Percentiles rank a stretch among this genome's conserved stretches.
phyloP scores from a whole-genome alignment of 2,888 invertebrate genomes.

The Eupithecia subumbrata region DNA sequence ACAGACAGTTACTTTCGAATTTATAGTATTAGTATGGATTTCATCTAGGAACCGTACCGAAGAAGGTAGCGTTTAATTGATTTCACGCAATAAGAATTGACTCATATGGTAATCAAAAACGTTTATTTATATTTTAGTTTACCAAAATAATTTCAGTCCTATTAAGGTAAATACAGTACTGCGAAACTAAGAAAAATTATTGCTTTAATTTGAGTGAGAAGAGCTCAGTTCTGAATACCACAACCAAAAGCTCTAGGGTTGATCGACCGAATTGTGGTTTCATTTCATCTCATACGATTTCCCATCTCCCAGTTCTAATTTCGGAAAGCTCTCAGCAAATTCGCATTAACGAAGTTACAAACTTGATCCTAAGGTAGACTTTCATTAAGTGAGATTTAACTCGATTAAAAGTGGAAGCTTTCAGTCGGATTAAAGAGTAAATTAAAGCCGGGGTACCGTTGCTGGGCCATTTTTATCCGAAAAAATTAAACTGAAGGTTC shows the following conservation, averaged over 20 bases:
- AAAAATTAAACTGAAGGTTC: not conserved
- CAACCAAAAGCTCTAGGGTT: not conserved
- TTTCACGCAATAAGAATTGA: too few species aligned
- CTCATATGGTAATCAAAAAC: too few species aligned
- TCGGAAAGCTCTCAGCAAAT: constrained; percentile 26
- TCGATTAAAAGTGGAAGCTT: constrained; percentile 50
- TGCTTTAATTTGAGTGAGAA: too few species aligned
- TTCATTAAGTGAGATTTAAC: constrained; percentile 47
- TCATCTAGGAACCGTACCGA: too few species aligned
- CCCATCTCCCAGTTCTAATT: constrained; percentile 24
- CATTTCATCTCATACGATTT: not conserved
- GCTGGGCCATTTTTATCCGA: constrained; percentile 10
- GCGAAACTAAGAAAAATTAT: too few species aligned
- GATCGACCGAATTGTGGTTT: constrained; percentile 6
- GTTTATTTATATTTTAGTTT: too few species aligned
- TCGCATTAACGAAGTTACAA: constrained; percentile 20
- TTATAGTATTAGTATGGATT: too few species aligned
- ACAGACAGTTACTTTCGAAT: too few species aligned
- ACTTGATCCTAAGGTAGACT: constrained; percentile 40
- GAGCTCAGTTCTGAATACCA: not conserved
- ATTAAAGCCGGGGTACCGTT: constrained; percentile 4
- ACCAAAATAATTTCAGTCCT: too few species aligned
- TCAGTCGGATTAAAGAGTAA: constrained; percentile 50
- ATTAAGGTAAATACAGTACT: too few species aligned
- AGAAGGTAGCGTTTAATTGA: too few species aligned